These are phyloP conservation scores for Fratercula arctica DNA, from an alignment of 2,797 vertebrate genomes.

Conservation along the genomic window DNA sequence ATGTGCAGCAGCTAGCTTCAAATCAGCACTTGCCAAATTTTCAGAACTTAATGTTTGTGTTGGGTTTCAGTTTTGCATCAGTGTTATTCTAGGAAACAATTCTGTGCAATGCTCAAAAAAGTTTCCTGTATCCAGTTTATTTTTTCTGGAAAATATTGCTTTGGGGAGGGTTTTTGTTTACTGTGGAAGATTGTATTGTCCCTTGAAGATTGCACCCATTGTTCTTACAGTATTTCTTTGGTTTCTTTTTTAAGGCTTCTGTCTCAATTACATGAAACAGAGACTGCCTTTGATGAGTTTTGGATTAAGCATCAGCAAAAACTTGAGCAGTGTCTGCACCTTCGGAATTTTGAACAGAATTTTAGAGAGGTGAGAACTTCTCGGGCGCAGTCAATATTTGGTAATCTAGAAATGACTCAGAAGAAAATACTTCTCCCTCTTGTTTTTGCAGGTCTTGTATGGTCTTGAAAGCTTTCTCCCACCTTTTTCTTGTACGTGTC, in stretches of 20 bases:
- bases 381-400: slow-evolving; percentile 19
- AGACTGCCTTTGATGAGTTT: slow-evolving; percentile 94
- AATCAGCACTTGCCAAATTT: neutral
- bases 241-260: slow-evolving; percentile 81
- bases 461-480: neutral
- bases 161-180: neutral
- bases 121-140: neutral
- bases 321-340: slow-evolving; percentile 91
- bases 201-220: neutral
- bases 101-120: neutral
- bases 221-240: neutral
- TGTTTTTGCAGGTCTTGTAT: neutral
- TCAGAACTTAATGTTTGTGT: neutral
- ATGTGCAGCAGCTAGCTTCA: neutral
- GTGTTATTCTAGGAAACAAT: neutral
- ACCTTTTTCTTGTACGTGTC: neutral
- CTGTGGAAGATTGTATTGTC: neutral
- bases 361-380: slow-evolving; percentile 89
- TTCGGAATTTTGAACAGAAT: slow-evolving; percentile 92
- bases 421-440: neutral
- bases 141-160: neutral
- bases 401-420: neutral
- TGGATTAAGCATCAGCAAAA: slow-evolving; percentile 95
- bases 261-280: slow-evolving; percentile 91
- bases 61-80: slow-evolving; percentile 6